Conservation (phyloP, 2,113 vertebrate species). For the Nibea albiflora region DNA sequence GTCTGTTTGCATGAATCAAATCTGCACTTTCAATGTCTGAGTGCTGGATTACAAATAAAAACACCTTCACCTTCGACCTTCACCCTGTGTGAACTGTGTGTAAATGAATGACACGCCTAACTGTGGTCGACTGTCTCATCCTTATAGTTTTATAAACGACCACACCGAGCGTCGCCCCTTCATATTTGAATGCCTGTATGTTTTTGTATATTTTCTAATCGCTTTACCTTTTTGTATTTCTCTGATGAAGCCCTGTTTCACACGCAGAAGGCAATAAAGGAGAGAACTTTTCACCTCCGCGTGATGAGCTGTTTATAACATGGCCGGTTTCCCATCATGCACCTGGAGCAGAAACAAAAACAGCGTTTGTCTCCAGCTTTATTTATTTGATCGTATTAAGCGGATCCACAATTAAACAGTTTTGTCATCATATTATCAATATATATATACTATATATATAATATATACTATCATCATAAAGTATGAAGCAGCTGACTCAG, state of each 20-base stretch:
- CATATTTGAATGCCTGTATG: slow-evolving; percentile 70
- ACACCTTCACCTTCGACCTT: neutral
- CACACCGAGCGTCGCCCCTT: slow-evolving; percentile 36
- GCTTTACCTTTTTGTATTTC: slow-evolving; percentile 71
- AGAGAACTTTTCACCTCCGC: slow-evolving; percentile 51
- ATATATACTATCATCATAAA: no score
- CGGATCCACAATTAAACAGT: no score
- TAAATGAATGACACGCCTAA: neutral
- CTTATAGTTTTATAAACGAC: slow-evolving; percentile 45
- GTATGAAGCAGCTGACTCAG: no score
- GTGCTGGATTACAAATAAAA: neutral
- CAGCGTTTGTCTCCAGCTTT: no score
- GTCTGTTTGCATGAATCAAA: no score
- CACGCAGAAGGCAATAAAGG: slow-evolving; percentile 72
- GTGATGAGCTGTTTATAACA: neutral
- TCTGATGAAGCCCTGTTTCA: slow-evolving; percentile 62
- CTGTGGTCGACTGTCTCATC: slow-evolving; percentile 5
- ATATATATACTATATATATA: no score
- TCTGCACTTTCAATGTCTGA: no score
- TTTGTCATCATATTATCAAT: no score
- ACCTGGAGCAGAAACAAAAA: no score
- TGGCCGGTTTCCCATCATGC: no score
- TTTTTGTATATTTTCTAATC: slow-evolving; percentile 79
- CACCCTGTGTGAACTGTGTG: no score
- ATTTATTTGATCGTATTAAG: no score